A percentile compares a stretch with the other conserved stretches of the same genome.
These are phyloP conservation scores for Tyrophagus putrescentiae DNA, from an alignment of 1,140 invertebrate genomes.

Conservation along the genomic window DNA sequence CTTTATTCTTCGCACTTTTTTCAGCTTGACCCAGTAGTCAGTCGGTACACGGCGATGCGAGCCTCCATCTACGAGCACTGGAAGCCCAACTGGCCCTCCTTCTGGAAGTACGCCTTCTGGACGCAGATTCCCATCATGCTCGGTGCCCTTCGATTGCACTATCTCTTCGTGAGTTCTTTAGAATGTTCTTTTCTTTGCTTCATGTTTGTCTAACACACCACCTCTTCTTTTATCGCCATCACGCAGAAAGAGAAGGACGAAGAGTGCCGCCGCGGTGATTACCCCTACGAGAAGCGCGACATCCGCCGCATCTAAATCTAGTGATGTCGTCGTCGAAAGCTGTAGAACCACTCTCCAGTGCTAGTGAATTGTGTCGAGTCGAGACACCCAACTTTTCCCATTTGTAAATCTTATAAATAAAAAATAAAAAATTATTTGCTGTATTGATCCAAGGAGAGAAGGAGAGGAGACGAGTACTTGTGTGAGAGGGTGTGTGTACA, in stretches of 20 bases:
- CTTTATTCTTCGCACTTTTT: conserved; percentile 29
- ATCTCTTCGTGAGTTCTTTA: background rate
- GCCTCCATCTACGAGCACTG: conserved; percentile 48
- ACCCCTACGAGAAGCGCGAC: conserved; percentile 2
- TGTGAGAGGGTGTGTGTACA: background rate
- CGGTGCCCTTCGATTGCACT: background rate
- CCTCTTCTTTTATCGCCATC: background rate
- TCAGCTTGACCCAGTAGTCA: conserved; percentile 57
- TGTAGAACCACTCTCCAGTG: no score
- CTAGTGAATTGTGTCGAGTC: background rate
- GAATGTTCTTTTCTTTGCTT: background rate
- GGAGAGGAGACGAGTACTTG: background rate
- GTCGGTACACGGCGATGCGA: conserved; percentile 51
- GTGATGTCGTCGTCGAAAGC: no score
- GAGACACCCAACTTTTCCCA: background rate
- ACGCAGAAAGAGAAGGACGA: background rate
- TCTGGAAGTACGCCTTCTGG: background rate
- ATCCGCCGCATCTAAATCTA: conserved; percentile 4
- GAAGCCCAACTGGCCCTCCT: conserved; percentile 39
- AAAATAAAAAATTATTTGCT: background rate
- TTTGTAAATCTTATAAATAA: background rate
- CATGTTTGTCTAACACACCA: background rate
- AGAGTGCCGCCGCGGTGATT: conserved; percentile 9
- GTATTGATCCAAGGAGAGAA: background rate
- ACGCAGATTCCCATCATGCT: background rate